Base-by-base conservation (phyloP, 1,140 invertebrate species). In the Ceratina japonica region DNA sequence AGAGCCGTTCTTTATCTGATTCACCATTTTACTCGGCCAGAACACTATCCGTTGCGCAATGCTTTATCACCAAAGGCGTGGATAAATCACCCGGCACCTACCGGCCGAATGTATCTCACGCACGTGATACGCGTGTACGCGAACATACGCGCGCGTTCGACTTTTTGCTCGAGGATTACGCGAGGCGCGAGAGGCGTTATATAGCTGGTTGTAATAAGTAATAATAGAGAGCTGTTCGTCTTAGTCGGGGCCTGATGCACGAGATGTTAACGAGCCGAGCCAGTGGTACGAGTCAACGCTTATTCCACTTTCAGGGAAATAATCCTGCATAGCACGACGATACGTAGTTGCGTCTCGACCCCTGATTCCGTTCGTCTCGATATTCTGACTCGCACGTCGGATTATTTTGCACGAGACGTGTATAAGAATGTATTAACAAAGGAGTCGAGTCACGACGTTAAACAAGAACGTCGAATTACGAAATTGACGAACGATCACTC, bases 41-140 rank as follows among this genome's bases (percentile, higher is more conserved):
- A 76, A 83, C 81, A 86, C 78, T 83, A 87, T 88, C 80, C 83
- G 79, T 89, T 87, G 86, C 85, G 83, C 87, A 88, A 87, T 86
- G 78, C 84, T 89, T 89, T 89, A 89, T 89, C 86, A 87, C 63
- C 66, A 70, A 75, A 82, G 81, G 78, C 86, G 52, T 84, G 83
- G 81, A 88, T 88, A 87, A 85, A 88, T 87, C 78, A 80, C 72
- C 72, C 63, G 56, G 31, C 37, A 24, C 22, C 59, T 52, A 59
- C 16, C 64, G 44, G 63, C 31, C 72, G 59, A 52, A 80, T 76
- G 59, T 80, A 84, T 75, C 82, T 76, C 64, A 72, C 81, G 73
- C 77, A 82, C 63, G 70, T 64, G 51, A 24, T 37, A 73, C 49
- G 16, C 12, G 27, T 37, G n/a, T 31, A 70, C 20, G 4, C 31